Base-by-base conservation (phyloP, 2,888 invertebrate species). In the Ophion ventricosus region DNA sequence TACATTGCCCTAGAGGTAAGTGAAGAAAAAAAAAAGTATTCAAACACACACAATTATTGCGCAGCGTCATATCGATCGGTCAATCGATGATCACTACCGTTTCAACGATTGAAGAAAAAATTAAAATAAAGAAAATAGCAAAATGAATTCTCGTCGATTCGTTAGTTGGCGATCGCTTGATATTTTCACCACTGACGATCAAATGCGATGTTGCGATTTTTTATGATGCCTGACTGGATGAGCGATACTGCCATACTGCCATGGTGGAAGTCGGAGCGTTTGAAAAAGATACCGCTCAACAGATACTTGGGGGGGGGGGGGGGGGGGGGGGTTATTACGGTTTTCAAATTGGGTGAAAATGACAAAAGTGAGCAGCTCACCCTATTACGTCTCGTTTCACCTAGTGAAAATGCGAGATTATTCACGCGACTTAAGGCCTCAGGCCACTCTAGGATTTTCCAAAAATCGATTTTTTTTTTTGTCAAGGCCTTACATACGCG, bases 321-420 rank as follows among this genome's bases (percentile, higher is more conserved):
- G 23, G 88, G 90, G 78, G 90, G 89, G 56, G 89, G 91, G 79
- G 89, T 88, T 49, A 91, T 92, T 72, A 86, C 93, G 87, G 94
- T 95, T 89, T 93, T 97, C 57, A 96, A 97, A 90, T 97, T 97
- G 91, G 98, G 96, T 93, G 98, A 96, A 89, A 95, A 95, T 91
- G 97, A 98, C 61, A 94, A 96, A 66, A 97, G n/a, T n/a, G n/a
- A n/a, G n/a, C n/a, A n/a, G n/a, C n/a, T n/a, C n/a, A n/a, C n/a
- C n/a, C n/a, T n/a, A n/a, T n/a, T n/a, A n/a, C n/a, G n/a, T n/a
- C n/a, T n/a, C n/a, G n/a, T n/a, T n/a, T n/a, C n/a, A n/a, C n/a
- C n/a, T n/a, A n/a, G n/a, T n/a, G n/a, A n/a, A n/a, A n/a, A n/a
- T n/a, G n/a, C n/a, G n/a, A n/a, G n/a, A n/a, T n/a, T n/a, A n/a